phyloP scores from a whole-genome alignment of 92 coral and sea anemone genomes.

The Heteractis magnifica region DNA sequence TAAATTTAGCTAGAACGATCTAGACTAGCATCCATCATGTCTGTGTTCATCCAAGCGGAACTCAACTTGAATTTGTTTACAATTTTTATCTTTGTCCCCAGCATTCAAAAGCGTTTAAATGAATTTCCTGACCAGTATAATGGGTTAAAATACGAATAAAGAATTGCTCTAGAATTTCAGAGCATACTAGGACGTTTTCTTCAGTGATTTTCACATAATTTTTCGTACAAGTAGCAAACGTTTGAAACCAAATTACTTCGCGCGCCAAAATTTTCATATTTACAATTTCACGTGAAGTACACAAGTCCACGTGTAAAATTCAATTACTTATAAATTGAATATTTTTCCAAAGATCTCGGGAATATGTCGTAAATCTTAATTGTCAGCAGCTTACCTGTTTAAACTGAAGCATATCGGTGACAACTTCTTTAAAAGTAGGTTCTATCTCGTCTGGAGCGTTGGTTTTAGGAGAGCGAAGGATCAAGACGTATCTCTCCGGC shows the following conservation, averaged over 20 bases:
- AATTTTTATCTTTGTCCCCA: neutral
- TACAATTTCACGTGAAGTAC: neutral
- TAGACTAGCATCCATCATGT: neutral
- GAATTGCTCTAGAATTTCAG: neutral
- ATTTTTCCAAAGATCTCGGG: neutral
- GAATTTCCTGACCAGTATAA: neutral
- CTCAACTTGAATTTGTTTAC: conserved; percentile 1
- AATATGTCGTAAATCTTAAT: neutral
- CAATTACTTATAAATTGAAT: neutral
- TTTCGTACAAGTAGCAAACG: neutral
- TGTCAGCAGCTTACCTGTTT: conserved; percentile 77
- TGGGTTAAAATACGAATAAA: neutral
- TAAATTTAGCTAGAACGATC: neutral
- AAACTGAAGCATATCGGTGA: conserved; percentile 89
- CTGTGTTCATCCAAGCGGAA: neutral
- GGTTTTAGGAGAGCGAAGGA: conserved; percentile 77
- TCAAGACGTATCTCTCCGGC: conserved; percentile 76
- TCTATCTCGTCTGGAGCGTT: conserved; percentile 61
- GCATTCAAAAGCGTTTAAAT: neutral
- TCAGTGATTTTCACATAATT: neutral
- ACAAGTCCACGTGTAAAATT: conserved; percentile 15
- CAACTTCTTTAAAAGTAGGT: conserved; percentile 84
- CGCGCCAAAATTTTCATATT: conserved; percentile 13
- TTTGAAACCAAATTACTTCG: neutral
- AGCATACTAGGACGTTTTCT: neutral